Base-by-base conservation (phyloP, 2,888 invertebrate species). In the Leucoptera coffeella region DNA sequence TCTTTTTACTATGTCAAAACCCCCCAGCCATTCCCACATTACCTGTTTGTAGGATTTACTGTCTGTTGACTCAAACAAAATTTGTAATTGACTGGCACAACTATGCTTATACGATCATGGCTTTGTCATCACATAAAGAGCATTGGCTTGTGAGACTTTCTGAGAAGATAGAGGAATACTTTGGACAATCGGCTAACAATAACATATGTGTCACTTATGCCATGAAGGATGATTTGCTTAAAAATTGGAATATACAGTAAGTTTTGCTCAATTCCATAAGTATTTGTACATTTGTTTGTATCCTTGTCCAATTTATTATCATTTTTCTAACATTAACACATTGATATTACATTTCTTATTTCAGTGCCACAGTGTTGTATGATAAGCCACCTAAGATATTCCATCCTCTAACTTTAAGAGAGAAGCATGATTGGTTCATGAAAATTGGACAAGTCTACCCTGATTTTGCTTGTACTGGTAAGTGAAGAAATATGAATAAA, bases 61-160 rank as follows among this genome's bases (percentile, higher is more conserved):
- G 85, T 39, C 50, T 75, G 3, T 35, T 85, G 13, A 62, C 80
- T 1, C 71, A 77, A 34, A 74, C 80, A 1, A 78, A 78, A 40
- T 80, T 95, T 32, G 60, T 91, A 4, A 83, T 99, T 32, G 99
- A 99, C 54, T 99, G 99, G 96, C 99, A 99, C 52, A 99, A 99
- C 64, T 99, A 97, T 73, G 94, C 92, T 0, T 84, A 84, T 49
- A 84, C 90, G 0, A 88, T 99, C 35, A 80, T 99, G 75, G 82
- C 84, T 0, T 49, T 93, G 26, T 73, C 64, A 25, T 47, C 80
- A 30, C 75, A 75, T 6, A 44, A 55, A 22, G 57, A 58, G 31
- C 78, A 76, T 53, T 47, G 57, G 14, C 49, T 92, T 4, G 80
- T 89, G 1, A 78, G 67, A 38, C 33, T 86, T 14, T 82, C 86